Base-by-base conservation (phyloP, 2,888 invertebrate species). In the Crematogaster levior region DNA sequence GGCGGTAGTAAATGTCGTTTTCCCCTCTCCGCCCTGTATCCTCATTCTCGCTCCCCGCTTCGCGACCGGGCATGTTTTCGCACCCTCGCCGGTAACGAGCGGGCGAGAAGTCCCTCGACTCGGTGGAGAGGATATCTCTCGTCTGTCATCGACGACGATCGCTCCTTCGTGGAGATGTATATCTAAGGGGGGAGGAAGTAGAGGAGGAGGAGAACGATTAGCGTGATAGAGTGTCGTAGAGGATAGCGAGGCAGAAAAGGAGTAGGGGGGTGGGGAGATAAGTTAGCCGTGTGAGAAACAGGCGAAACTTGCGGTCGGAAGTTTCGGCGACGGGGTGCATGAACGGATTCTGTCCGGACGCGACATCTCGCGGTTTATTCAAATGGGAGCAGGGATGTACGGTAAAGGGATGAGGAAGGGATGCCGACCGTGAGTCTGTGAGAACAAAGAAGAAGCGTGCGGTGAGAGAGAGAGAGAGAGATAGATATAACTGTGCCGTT, bases 1-100 rank as follows among this genome's bases (percentile, higher is more conserved):
- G 60, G 61, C 65, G 70, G 27, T 74, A 43, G 86, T 84, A 83
- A 88, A 85, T 82, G 84, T 84, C 88, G 82, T 73, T 84, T 81
- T 66, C 85, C 43, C 84, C 84, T 74, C 63, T 53, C 40, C 72
- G 15, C 63, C 18, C 63, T 43, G 40, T 21, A 63, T 51, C 66
- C 46, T 12, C 77, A 77, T n/a, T 18, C 34, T 60, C 15, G 40
- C 18, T 60, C 63, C 53, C 21, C 48, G 18, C 63, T 53, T 12
- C 34, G 68, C 72, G 53, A 74, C 77, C 85, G 68, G 65, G 75
- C 86, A 53, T 79, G 70, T 81, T 88, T 65, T 84, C 73, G 51
- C 77, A 84, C 34, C 66, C 73, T 51, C 75, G 65, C 56, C 73
- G 68, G 60, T 79, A 82, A 82, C 77, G 66, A 72, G 60, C 63